Conservation (phyloP, 2,888 invertebrate genomes). For the Phymatocera aterrima region DNA sequence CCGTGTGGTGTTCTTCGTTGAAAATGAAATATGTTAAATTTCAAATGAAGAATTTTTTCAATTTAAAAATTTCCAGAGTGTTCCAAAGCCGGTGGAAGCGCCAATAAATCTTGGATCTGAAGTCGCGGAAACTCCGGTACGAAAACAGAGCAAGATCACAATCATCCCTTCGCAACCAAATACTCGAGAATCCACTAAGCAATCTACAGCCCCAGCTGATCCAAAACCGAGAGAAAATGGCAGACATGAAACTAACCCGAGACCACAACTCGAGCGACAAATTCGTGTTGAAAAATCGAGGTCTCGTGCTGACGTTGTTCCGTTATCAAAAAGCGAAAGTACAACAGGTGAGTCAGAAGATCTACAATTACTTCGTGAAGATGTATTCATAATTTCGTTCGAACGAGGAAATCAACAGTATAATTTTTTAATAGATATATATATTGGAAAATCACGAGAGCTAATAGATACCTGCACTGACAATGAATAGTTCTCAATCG, state of each 20-base stretch:
- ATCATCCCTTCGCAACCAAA: constrained; percentile 73
- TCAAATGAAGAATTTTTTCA: background rate
- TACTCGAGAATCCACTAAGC: constrained; percentile 51
- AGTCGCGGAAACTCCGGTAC: constrained; percentile 54
- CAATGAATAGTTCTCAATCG: background rate
- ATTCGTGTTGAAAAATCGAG: constrained; percentile 70
- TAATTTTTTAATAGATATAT: too few relatives aligned
- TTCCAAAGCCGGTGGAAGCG: constrained; percentile 66
- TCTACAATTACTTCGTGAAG: background rate
- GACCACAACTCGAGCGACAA: constrained; percentile 71
- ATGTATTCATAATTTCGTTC: too few relatives aligned
- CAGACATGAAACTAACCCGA: constrained; percentile 65
- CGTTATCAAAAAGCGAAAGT: constrained; percentile 71
- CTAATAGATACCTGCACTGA: background rate
- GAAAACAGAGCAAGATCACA: constrained; percentile 74
- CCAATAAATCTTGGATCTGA: constrained; percentile 54
- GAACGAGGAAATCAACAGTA: too few relatives aligned
- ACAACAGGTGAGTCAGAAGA: constrained; percentile 66
- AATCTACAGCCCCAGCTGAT: constrained; percentile 29
- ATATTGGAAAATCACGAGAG: background rate
- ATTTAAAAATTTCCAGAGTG: constrained; percentile 60
- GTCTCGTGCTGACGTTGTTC: constrained; percentile 68
- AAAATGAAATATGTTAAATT: background rate
- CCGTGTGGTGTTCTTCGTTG: background rate
- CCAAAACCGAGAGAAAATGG: constrained; percentile 70